Base-by-base conservation (phyloP, 2,797 vertebrate genomes). In the Austrolebias charrua region DNA sequence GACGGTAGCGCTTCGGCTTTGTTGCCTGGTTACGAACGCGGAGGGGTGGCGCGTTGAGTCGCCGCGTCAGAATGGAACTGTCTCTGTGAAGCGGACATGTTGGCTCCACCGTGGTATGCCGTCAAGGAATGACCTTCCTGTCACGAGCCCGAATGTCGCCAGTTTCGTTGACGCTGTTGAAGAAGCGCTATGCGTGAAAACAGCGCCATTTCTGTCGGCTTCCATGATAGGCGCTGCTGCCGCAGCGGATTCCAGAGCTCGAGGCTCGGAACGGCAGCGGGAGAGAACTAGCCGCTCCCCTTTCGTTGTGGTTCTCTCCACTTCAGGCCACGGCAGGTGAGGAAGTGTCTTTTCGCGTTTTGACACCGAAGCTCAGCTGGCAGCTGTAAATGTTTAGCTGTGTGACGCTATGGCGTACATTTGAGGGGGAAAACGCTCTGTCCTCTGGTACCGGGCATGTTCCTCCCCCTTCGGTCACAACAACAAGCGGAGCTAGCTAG, bases 21-120 rank as follows among this genome's bases (percentile, higher is more conserved):
- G 95, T 97, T 95, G 95, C 94, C 89, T 90, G 76, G 95, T 86
- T 93, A 94, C 93, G 87, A 91, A 87, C 89, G 79, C 86, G 81
- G 80, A 86, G 88, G 88, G 82, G 85, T 66, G 87, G 86, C 65
- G 85, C 81, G 63, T 63, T 74, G 33, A 18, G 28, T 31, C 50
- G 66, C 44, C 56, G 57, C 51, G 54, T 19, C 50, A 11, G 33
- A 73, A 33, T 65, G 91, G 87, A 92, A 91, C 90, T 69, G 62
- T 33, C 6, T 50, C 18, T 24, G 0, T 9, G 0, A 1, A 0
- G 73, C 66, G 53, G 88, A 77, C 93, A 94, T 93, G 71, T 86
- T 89, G 92, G 91, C 71, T 90, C 91, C 5, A 0, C 0, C 29
- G 0, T 4, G 0, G 1, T 2, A 13, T 7, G 28, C 63, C 11